Evolutionary conservation across 2,797 vertebrate genomes (phyloP), one percentile per base, ranked within the genome.

Genomic region (Cygnus olor): DNA sequence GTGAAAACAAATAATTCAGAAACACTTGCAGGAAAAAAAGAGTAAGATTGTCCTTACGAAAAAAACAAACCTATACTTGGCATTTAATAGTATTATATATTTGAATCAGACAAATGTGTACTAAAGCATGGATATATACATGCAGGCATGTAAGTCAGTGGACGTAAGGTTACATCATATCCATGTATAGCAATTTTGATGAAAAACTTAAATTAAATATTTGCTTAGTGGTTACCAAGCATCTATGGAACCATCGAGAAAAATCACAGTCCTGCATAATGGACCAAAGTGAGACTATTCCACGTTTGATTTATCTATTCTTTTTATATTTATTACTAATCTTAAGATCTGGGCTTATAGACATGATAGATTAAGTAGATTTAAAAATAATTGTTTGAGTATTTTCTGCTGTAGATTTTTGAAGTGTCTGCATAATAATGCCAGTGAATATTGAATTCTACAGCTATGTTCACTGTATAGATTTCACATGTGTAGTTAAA

Each of bases 241-340:
- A 78, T 36, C 61, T 82, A 40, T 2, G 12, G n/a, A 91, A 49
- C 24, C 21, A 68, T 24, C 70, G 51, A 58, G 1, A 11, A 79
- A 89, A 83, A 80, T n/a, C 74, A 60, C 25, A 36, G 45, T 42
- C 45, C 49, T 0, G 8, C 10, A 2, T 63, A 91, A 80, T 34
- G 89, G 34, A 91, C 56, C 1, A 1, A 90, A 83, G 63, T 44
- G 54, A 90, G 57, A 70, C 65, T 93, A 93, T 73, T 94, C 65
- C 63, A 45, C 14, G 10, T 65, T 76, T 76, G 73, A 90, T 90
- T 72, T 74, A 95, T 71, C 57, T 86, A 3, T 32, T 73, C 27
- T 81, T 56, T 91, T 88, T 49, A 27, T 90, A 94, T 85, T 89
- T 94, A 94, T 89, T 96, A 90, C 47, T 83, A 85, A 96, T 91